A percentile compares a stretch with the other conserved stretches of the same genome.
Conservation (phyloP, 2,113 vertebrate genomes). For the Apteryx owenii region DNA sequence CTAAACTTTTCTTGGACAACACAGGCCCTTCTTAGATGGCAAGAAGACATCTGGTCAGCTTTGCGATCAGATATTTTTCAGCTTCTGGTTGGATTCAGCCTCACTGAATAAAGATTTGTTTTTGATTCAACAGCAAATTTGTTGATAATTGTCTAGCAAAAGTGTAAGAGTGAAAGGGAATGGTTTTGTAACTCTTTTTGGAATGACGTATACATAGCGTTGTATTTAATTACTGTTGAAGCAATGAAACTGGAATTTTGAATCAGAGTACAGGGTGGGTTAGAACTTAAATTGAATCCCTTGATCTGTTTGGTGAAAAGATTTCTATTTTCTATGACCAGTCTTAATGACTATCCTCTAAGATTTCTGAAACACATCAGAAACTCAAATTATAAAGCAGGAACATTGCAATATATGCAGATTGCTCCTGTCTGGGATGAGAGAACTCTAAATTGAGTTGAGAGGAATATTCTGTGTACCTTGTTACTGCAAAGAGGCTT, state of each 20-base stretch:
- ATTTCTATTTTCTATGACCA: background rate
- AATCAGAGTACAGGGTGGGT: background rate
- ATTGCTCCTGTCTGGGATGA: background rate
- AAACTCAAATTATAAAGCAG: background rate
- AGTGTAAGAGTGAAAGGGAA: background rate
- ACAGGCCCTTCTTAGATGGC: background rate
- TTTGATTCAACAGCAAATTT: background rate
- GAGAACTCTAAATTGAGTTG: background rate
- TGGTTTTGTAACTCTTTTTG: background rate
- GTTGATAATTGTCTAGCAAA: background rate
- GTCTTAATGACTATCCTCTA: background rate
- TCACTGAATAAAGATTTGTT: background rate
- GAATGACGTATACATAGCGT: background rate
- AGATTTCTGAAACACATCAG: slow-evolving; percentile 1
- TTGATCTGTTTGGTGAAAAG: slow-evolving; percentile 1
- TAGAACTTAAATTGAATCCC: background rate
- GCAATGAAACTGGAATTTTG: background rate
- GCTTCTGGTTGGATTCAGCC: background rate
- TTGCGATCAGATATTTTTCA: background rate
- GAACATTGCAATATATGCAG: background rate
- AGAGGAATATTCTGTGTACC: background rate
- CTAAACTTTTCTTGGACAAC: background rate
- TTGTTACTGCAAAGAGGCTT: too few species aligned
- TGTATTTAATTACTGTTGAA: background rate
- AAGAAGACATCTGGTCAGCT: background rate